Percentiles rank a stretch among this genome's conserved stretches.
Evolutionary conservation across 2,797 vertebrate genomes (phyloP).

Genomic region (Scyliorhinus canicula): DNA sequence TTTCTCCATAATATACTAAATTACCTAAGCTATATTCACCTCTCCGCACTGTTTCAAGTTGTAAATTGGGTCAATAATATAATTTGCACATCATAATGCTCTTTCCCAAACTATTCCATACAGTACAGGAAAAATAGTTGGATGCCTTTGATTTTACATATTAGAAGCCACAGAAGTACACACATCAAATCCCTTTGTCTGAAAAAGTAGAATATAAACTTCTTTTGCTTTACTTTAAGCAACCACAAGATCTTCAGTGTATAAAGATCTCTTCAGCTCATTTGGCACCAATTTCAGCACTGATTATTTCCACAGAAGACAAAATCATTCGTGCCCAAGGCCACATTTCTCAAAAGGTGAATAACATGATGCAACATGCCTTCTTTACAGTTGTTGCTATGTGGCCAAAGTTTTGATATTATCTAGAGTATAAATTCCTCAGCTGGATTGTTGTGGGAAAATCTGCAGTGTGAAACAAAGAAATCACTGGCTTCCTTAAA

Average conservation of each 20-base stretch:
- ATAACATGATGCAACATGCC: conserved; percentile 3
- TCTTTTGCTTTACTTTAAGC: neutral
- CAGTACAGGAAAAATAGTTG: neutral
- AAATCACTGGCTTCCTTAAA: conserved; percentile 7
- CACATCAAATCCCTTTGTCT: neutral
- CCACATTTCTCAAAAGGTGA: neutral
- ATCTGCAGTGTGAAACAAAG: neutral
- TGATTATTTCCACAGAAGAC: neutral
- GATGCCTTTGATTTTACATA: neutral
- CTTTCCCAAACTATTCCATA: neutral
- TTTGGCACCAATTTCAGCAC: neutral
- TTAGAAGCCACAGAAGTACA: neutral
- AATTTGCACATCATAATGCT: neutral
- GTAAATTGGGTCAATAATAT: neutral
- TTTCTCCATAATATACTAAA: neutral
- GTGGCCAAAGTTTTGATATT: neutral
- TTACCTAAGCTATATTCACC: neutral
- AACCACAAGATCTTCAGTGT: neutral
- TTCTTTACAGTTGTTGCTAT: neutral
- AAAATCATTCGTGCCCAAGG: neutral
- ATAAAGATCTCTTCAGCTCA: conserved; percentile 19
- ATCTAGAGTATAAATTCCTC: conserved; percentile 29
- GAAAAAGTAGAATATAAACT: neutral
- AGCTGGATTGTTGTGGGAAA: conserved; percentile 8
- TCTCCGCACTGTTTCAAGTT: neutral